Conservation (phyloP, 2,888 invertebrate genomes). For the Chymomyza amoena region DNA sequence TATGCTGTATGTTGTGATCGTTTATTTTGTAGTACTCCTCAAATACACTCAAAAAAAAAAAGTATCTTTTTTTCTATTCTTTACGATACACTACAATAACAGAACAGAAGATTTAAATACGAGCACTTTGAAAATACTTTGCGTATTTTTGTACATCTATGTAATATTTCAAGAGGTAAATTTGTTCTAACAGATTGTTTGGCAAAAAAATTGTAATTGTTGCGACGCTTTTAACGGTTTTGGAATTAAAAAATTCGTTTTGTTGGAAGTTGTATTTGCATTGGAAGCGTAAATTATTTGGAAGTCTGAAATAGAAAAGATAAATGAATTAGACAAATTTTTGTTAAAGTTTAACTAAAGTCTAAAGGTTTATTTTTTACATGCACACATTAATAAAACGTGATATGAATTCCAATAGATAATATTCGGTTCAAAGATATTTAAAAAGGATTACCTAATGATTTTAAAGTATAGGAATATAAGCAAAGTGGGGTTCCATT, state of each 20-base stretch:
- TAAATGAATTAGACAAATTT: too few species aligned
- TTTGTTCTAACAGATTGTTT: too few species aligned
- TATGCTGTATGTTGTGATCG: conserved; percentile 53
- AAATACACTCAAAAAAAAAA: conserved; percentile 1
- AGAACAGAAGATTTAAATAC: neutral
- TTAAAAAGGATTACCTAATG: too few species aligned
- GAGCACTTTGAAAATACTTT: neutral
- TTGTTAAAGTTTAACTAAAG: too few species aligned
- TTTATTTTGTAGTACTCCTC: neutral
- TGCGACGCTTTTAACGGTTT: neutral
- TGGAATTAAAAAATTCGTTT: neutral
- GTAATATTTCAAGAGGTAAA: too few species aligned
- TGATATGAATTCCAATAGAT: too few species aligned
- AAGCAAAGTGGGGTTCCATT: too few species aligned
- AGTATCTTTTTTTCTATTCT: neutral
- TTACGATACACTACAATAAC: neutral
- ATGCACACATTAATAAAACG: too few species aligned
- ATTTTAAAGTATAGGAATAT: too few species aligned
- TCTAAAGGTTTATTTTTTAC: too few species aligned
- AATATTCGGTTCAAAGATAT: too few species aligned
- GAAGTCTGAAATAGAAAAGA: neutral
- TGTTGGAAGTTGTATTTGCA: neutral
- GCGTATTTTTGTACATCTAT: neutral
- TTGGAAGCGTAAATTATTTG: neutral
- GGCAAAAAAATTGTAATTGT: too few species aligned